These are phyloP conservation scores for Nymphalis c-album DNA, from an alignment of 2,888 invertebrate genomes.

Conservation along the genomic window DNA sequence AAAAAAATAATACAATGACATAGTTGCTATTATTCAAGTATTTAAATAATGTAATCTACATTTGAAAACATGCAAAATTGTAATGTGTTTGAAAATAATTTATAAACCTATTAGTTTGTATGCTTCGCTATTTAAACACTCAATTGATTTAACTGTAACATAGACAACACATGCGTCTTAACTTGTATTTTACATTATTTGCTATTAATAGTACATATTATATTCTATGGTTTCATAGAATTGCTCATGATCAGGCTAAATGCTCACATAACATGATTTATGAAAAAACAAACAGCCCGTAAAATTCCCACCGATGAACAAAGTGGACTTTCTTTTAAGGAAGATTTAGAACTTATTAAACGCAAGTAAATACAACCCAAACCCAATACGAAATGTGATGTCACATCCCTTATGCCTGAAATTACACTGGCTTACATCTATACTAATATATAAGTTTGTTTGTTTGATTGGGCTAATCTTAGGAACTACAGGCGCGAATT, in stretches of 20 bases:
- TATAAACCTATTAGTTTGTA: conserved; percentile 9
- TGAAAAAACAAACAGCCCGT: background rate
- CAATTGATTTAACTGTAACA: conserved; percentile 18
- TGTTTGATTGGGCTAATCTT: too few species aligned
- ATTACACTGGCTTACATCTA: too few species aligned
- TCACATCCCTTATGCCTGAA: too few species aligned
- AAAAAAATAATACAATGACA: background rate
- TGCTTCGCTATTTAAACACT: conserved; percentile 14
- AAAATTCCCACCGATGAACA: background rate
- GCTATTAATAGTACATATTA: conserved; percentile 25
- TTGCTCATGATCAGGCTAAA: background rate
- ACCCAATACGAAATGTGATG: too few species aligned
- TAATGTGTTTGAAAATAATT: conserved; percentile 2
- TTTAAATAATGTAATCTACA: background rate
- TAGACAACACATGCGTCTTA: conserved; percentile 19
- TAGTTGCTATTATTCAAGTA: background rate
- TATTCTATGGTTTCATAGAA: conserved; percentile 24
- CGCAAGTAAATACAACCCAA: background rate
- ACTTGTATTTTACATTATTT: conserved; percentile 10
- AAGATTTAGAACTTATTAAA: background rate
- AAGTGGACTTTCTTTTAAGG: background rate
- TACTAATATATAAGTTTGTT: too few species aligned
- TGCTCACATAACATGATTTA: background rate
- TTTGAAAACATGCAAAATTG: background rate
- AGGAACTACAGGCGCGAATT: too few species aligned